Conservation (phyloP, 1,140 invertebrate species). For the Drosophila pachea region DNA sequence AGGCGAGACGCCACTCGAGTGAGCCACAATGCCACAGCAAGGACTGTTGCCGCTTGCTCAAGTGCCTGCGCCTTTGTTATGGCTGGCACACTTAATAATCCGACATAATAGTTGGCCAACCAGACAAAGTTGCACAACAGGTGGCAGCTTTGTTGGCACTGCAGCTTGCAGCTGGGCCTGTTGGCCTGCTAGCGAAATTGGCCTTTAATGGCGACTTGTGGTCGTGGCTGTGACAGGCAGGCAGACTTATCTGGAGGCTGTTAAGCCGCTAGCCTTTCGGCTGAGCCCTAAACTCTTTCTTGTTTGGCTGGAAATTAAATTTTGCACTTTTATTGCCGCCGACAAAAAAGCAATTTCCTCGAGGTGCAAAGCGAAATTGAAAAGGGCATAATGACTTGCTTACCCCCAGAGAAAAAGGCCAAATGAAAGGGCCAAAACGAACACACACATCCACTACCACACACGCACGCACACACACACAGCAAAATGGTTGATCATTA, state of each 20-base stretch:
- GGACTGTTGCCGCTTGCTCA: conserved; percentile 14
- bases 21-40: conserved; percentile 14
- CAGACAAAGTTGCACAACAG: conserved; percentile 62
- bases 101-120: conserved; percentile 66
- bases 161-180: conserved; percentile 28
- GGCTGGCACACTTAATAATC: conserved; percentile 68
- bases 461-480: conserved; percentile 16
- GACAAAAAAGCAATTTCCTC: conserved; percentile 70
- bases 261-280: conserved; percentile 39
- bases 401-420: conserved; percentile 11
- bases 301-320: conserved; percentile 59
- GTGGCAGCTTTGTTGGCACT: conserved; percentile 43
- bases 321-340: conserved; percentile 67
- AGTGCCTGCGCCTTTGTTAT: conserved; percentile 61
- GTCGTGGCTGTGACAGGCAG: conserved; percentile 16
- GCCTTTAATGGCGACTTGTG: conserved; percentile 66
- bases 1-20: conserved; percentile 19
- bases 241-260: conserved; percentile 10
- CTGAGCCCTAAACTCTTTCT: conserved; percentile 40
- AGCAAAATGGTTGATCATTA: conserved; percentile 62
- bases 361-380: conserved; percentile 70
- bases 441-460: conserved; percentile 10
- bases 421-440: conserved; percentile 12
- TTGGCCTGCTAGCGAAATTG: conserved; percentile 30
- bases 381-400: conserved; percentile 68